Percentiles rank a stretch among this genome's conserved stretches.
Conservation (phyloP, 2,797 vertebrate species). For the Vespertilio murinus region DNA sequence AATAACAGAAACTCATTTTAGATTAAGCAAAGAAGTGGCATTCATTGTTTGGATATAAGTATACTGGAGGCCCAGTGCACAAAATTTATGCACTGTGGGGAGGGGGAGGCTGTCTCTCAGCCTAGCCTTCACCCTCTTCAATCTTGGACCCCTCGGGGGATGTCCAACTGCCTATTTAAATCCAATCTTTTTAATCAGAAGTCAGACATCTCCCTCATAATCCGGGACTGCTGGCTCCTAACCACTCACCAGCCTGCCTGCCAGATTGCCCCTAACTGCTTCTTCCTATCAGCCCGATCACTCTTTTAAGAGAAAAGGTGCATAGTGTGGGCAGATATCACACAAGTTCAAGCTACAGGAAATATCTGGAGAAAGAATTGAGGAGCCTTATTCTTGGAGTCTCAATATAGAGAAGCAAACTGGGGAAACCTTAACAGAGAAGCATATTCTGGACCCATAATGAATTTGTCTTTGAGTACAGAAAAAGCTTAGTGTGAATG, state of each 20-base stretch:
- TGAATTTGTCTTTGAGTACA: background rate
- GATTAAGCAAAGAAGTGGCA: background rate
- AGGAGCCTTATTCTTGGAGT: background rate
- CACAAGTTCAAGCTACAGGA: background rate
- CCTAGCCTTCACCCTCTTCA: no score
- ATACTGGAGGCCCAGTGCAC: no score
- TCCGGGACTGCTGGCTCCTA: no score
- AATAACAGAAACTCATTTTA: background rate
- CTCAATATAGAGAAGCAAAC: background rate
- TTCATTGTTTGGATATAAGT: background rate
- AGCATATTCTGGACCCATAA: background rate
- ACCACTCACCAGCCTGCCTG: no score
- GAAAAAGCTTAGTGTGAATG: background rate
- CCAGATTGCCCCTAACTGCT: no score
- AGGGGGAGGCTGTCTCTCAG: no score
- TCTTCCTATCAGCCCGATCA: no score
- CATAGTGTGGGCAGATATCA: background rate
- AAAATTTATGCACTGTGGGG: no score
- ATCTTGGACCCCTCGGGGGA: no score
- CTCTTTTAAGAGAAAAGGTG: background rate
- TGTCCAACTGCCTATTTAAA: no score
- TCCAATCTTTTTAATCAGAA: no score
- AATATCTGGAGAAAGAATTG: background rate
- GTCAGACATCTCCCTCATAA: no score
- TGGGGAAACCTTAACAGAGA: background rate